Percentiles rank a stretch among this genome's conserved stretches.
Evolutionary conservation across 2,888 invertebrate genomes (phyloP).

Genomic region (Caenorhabditis plicata): DNA sequence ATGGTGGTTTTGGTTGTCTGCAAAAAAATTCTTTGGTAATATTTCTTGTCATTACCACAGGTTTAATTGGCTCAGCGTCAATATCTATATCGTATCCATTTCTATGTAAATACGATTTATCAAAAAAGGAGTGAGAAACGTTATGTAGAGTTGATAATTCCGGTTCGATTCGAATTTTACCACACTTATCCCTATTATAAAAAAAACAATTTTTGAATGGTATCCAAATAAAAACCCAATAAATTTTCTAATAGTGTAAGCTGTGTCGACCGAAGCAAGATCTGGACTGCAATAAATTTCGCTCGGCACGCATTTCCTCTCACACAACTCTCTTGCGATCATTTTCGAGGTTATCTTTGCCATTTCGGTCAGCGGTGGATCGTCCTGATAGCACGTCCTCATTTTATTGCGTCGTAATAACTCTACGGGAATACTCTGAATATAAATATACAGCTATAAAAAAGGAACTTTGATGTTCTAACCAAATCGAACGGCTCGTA

Average conservation of each 20-base stretch:
- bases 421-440: conserved; percentile 39
- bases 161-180: conserved; percentile 24
- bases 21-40: conserved; percentile 4
- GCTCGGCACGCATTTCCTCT: conserved; percentile 14
- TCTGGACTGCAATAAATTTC: conserved; percentile 36
- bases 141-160: conserved; percentile 26
- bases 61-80: conserved; percentile 1
- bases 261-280: conserved; percentile 43
- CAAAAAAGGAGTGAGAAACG: conserved; percentile 14
- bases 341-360: conserved; percentile 33
- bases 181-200: conserved; percentile 23
- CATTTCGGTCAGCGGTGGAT: conserved; percentile 42
- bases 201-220: background rate
- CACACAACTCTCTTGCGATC: conserved; percentile 32
- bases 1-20: conserved; percentile 7
- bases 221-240: conserved; percentile 2
- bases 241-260: conserved; percentile 19
- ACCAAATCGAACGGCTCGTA: conserved; percentile 41
- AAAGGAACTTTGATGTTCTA: background rate
- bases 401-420: conserved; percentile 29
- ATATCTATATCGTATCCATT: conserved; percentile 14
- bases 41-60: conserved; percentile 4
- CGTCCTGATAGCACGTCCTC: conserved; percentile 22
- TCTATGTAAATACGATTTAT: background rate
- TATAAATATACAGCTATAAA: background rate